Evolutionary conservation across 1,140 invertebrate species (phyloP), one percentile per base, ranked within the genome.

Genomic region (Odontomachus brunneus): DNA sequence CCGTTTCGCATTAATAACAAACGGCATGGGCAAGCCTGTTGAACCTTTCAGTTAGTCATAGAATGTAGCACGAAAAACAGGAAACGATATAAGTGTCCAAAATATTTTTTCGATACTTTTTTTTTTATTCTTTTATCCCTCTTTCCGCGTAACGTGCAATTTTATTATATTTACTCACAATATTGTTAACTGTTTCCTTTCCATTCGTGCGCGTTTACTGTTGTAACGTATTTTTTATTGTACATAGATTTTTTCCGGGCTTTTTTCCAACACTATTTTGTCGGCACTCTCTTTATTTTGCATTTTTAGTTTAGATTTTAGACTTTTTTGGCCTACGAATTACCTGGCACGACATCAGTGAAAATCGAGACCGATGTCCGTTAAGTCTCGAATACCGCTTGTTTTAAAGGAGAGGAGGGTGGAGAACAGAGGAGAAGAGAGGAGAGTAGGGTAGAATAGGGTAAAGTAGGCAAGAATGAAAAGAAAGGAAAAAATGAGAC

Each of bases 381-480:
- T 48, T 38, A 76, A 82, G 19, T 66, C 69, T 76, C 65, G 55
- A 83, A 86, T 57, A 62, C 19, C 29, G 19, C 38, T 48, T 55
- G 55, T 14, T 19, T n/a, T 60, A 29, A 17, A 49, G 29, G 22
- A 44, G 22, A 55, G 51, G 63, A 33, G 15, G 33, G 51, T 3
- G 1, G 22, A 14, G 5, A 7, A 49, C 22, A 38, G 55, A 49
- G 62, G 12, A n/a, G 15, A 51, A 29, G 55, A 19, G 49, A n/a
- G 74, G 49, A 33, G 15, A 15, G 26, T 29, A 29, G 17, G 1
- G 57, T 26, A 55, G 53, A 26, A 3, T 14, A 38, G 3, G 49
- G 26, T 33, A 55, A 66, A 49, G 38, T 15, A 55, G 49, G 38
- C 44, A 22, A 29, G 53, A n/a, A 53, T 65, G 29, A 67, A 80